phyloP scores from a whole-genome alignment of 37 sponge, comb jelly and placozoan species.

The Amphimedon queenslandica region DNA sequence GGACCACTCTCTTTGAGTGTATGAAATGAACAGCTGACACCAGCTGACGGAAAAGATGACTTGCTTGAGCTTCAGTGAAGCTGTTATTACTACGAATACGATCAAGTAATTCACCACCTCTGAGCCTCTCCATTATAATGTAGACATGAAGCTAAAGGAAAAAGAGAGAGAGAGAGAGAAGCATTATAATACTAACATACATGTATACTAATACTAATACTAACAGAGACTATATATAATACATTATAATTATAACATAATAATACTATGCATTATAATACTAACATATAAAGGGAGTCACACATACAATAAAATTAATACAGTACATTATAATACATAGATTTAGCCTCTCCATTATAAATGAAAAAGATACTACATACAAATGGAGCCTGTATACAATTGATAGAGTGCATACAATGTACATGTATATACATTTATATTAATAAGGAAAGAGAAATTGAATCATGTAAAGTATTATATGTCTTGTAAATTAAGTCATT shows the following conservation, averaged over 20 bases:
- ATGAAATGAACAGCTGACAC: conserved; percentile 81
- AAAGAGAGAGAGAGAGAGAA: not conserved
- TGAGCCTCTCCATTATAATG: conserved; percentile 86
- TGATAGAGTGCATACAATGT: too few species aligned
- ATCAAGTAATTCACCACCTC: conserved; percentile 89
- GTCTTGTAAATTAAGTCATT: too few species aligned
- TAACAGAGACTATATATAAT: not conserved
- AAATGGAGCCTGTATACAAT: too few species aligned
- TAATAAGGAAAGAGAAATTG: too few species aligned
- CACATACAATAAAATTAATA: too few species aligned
- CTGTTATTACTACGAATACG: conserved; percentile 61
- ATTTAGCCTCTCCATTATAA: too few species aligned
- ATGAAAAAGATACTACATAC: too few species aligned
- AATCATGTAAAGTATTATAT: too few species aligned
- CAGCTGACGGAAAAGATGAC: conserved; percentile 78
- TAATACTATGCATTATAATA: not conserved
- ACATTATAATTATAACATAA: not conserved
- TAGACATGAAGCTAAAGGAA: conserved; percentile 74
- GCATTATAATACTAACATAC: not conserved
- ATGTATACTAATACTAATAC: not conserved
- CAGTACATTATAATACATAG: too few species aligned
- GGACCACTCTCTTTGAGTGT: conserved; percentile 86
- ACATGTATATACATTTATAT: too few species aligned
- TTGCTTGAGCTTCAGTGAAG: conserved; percentile 86
- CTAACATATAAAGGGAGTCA: not conserved